These are phyloP conservation scores for Falco punctatus DNA, from an alignment of 2,113 vertebrate genomes.

Conservation along the genomic window DNA sequence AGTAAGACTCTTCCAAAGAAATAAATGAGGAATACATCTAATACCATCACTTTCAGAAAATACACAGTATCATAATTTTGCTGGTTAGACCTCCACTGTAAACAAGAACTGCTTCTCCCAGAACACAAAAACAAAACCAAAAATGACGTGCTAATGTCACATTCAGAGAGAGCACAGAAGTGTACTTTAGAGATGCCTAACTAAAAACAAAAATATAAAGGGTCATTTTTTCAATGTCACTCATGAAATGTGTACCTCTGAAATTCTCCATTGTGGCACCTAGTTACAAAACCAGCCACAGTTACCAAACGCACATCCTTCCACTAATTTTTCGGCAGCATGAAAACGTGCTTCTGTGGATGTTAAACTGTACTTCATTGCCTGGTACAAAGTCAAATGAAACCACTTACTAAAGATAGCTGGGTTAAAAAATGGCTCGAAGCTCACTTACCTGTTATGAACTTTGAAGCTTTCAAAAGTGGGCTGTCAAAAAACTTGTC, in stretches of 20 bases:
- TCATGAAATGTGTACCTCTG: background rate
- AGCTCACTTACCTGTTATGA: background rate
- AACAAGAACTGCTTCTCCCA: background rate
- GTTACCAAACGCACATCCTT: background rate
- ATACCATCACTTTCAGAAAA: background rate
- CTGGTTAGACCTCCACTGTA: background rate
- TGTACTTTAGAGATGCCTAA: background rate
- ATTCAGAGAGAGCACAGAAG: background rate
- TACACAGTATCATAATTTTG: background rate
- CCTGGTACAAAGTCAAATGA: background rate
- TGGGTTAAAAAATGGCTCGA: background rate
- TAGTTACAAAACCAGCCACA: background rate
- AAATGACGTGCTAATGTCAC: background rate
- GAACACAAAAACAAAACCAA: background rate
- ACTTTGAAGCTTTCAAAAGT: background rate
- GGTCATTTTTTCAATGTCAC: background rate
- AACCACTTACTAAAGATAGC: background rate
- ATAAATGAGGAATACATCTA: background rate
- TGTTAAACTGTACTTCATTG: background rate
- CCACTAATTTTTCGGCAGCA: background rate
- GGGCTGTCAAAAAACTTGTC: background rate
- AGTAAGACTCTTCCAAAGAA: background rate
- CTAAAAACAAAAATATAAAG: background rate
- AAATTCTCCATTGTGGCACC: background rate
- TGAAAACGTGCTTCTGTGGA: background rate